phyloP scores from a whole-genome alignment of 2,797 vertebrate species.

The Helicolenus hilgendorfi region DNA sequence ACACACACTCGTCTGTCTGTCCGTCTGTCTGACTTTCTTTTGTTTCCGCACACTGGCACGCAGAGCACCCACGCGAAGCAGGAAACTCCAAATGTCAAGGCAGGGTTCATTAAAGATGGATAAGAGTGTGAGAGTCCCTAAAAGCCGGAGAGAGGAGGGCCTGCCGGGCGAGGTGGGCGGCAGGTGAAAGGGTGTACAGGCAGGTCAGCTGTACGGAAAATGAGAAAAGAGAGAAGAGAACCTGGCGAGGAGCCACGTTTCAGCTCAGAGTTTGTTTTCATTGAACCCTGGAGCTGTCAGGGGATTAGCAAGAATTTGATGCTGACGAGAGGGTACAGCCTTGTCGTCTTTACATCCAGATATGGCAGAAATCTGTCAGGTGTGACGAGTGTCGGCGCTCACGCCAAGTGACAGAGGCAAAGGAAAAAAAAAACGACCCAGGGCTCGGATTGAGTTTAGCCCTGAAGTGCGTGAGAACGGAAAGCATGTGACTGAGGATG shows the following conservation, averaged over 20 bases:
- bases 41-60: slow-evolving; percentile 12
- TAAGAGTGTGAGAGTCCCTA: slow-evolving; percentile 36
- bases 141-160: slow-evolving; percentile 34
- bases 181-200: slow-evolving; percentile 21
- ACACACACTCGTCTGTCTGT: background rate
- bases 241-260: background rate
- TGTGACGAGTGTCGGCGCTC: slow-evolving; percentile 25
- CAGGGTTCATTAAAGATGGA: slow-evolving; percentile 59
- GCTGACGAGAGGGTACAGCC: slow-evolving; percentile 39
- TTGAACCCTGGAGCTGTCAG: slow-evolving; percentile 23
- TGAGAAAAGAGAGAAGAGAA: background rate
- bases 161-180: slow-evolving; percentile 6
- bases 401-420: slow-evolving; percentile 27
- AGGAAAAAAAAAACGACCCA: background rate
- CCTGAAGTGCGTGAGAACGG: background rate
- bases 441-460: background rate
- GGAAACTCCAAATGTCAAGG: slow-evolving; percentile 20
- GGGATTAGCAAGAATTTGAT: slow-evolving; percentile 21
- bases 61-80: slow-evolving; percentile 14
- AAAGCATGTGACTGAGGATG: background rate
- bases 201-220: slow-evolving; percentile 11
- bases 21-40: background rate
- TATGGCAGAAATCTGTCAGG: slow-evolving; percentile 9
- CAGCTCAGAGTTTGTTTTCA: background rate
- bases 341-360: slow-evolving; percentile 11